Evolutionary conservation across 2,113 vertebrate species (phyloP).

Genomic region (Pluvianellus socialis): DNA sequence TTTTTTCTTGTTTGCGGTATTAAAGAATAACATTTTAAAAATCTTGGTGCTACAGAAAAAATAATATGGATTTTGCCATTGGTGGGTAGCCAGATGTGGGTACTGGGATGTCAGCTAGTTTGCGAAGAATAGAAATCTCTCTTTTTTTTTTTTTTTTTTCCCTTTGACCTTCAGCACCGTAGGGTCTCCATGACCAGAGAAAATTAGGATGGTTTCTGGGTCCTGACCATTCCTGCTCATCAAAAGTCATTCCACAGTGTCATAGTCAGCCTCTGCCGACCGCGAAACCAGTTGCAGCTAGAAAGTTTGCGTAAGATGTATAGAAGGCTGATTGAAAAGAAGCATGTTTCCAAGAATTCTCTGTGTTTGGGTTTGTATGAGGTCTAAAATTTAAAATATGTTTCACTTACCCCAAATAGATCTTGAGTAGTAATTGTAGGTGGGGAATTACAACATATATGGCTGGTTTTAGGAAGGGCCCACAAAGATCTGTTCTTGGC

Average conservation of each 20-base stretch:
- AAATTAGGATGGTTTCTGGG: neutral
- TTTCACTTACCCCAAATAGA: neutral
- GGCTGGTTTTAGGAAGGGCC: neutral
- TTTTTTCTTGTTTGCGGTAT: neutral
- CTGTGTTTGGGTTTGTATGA: neutral
- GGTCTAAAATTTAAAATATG: neutral
- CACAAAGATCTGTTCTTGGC: neutral
- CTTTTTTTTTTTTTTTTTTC: neutral
- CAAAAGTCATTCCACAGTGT: neutral
- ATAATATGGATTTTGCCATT: neutral
- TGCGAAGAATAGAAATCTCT: neutral
- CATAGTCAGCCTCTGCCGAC: neutral
- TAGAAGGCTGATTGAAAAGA: neutral
- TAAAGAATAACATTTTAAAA: neutral
- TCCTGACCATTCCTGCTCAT: neutral
- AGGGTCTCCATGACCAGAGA: neutral
- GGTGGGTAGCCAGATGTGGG: neutral
- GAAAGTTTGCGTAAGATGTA: neutral
- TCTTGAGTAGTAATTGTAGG: neutral
- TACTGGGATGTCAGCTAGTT: neutral
- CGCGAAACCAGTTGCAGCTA: neutral
- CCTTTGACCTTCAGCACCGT: neutral
- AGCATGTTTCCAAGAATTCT: constrained; percentile 11
- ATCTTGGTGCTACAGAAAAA: neutral
- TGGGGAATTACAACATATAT: neutral